Base-by-base conservation (phyloP, 2,113 vertebrate species). In the Psilopsiagon aymara region DNA sequence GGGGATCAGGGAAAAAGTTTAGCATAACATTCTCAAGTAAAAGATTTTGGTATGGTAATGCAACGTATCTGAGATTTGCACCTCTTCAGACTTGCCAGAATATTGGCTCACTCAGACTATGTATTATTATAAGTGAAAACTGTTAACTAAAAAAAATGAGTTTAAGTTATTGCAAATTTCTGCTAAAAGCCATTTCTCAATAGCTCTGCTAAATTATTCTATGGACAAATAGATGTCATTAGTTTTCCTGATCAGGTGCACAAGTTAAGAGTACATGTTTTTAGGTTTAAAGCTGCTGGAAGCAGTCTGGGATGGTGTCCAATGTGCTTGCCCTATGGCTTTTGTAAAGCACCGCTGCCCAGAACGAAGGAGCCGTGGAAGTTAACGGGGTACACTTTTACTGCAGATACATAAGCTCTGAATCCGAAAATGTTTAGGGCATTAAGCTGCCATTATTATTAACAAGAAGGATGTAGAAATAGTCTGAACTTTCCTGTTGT, bases 31-130 rank as follows among this genome's bases (percentile, higher is more conserved):
- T 92, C n/a, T 93, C 35, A 83, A 88, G 88, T 86, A 47, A 91
- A 51, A 94, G 76, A 52, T 94, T 95, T 87, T 64, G 59, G 16
- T 89, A 78, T 31, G 57, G 53, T 79, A 94, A 59, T 88, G 90
- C 89, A 86, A 66, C 73, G 23, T 83, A 39, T 76, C 27, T 93
- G 75, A 41, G 79, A 46, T 33, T 79, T 64, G 28, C 67, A 64
- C 17, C 28, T 84, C 25, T 80, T 90, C 88, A 88, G 27, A 19
- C 68, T 93, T 93, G 37, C 41, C 47, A 88, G 37, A 63, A 94
- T 73, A 89, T 88, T 25, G 88, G 91, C 37, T 91, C 21, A 20
- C 91, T 94, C 86, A 84, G 77, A 41, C 24, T 64, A 55, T 94
- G 47, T 77, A 78, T 59, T 66, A 70, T 90, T 33, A 6, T 60